Conservation (phyloP, 2,888 invertebrate species). For the Nephrotoma flavescens region DNA sequence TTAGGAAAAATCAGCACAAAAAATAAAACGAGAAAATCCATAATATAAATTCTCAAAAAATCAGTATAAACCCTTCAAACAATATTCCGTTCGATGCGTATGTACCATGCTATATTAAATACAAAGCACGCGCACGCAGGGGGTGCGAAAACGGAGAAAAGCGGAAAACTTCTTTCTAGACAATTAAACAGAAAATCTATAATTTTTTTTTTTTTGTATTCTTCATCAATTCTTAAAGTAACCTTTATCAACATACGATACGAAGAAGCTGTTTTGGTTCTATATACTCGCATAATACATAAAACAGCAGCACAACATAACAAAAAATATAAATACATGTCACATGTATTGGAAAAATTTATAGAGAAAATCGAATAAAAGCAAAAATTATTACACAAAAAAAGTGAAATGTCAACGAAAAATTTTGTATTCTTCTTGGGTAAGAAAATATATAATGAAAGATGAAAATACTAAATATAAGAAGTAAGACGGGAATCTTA, state of each 20-base stretch:
- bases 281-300: not conserved
- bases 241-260: not conserved
- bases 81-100: not conserved
- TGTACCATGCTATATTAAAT: not conserved
- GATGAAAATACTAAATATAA: not conserved
- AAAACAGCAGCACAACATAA: not conserved
- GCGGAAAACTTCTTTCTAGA: not conserved
- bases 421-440: not conserved
- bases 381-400: not conserved
- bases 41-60: not conserved
- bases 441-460: not conserved
- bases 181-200: not conserved
- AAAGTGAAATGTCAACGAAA: not conserved
- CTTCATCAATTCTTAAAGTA: not conserved
- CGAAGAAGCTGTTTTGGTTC: not conserved
- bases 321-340: not conserved
- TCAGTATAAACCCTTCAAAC: not conserved
- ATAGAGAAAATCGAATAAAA: not conserved
- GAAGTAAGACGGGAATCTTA: not conserved
- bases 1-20: not conserved
- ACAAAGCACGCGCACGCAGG: not conserved
- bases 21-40: not conserved
- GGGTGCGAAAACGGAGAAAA: not conserved
- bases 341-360: not conserved
- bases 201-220: not conserved